phyloP scores from a whole-genome alignment of 2,888 invertebrate species.

The Coremacera marginata region DNA sequence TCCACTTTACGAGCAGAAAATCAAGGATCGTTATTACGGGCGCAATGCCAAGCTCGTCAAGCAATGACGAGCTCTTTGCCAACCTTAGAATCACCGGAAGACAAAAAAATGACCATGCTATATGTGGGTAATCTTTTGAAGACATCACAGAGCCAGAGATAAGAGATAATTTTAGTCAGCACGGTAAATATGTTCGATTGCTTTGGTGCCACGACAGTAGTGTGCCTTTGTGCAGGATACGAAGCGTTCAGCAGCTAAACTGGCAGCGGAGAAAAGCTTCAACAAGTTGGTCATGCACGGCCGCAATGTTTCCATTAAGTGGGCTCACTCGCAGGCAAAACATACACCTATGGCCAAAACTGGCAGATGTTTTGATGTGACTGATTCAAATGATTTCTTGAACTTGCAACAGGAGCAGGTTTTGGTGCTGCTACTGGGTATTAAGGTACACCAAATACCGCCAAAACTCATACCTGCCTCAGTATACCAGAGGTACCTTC shows the following conservation, averaged over 20 bases:
- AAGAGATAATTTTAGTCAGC: conserved; percentile 97
- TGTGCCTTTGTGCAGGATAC: no score
- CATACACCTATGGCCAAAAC: conserved; percentile 72
- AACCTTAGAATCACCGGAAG: no score
- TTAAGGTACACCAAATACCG: conserved; percentile 69
- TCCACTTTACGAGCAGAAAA: conserved; percentile 86
- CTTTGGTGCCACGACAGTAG: no score
- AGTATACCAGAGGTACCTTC: conserved; percentile 65
- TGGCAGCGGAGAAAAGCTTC: no score
- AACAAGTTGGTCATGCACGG: no score
- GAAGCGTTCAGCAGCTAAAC: no score
- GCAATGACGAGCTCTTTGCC: conserved; percentile 92
- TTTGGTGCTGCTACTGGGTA: conserved; percentile 67
- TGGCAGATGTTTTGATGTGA: conserved; percentile 76
- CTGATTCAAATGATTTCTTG: conserved; percentile 77
- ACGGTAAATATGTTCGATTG: conserved; percentile 95
- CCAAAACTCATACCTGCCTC: conserved; percentile 66
- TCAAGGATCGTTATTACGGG: conserved; percentile 90
- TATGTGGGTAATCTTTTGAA: conserved; percentile 96
- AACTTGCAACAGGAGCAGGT: conserved; percentile 71
- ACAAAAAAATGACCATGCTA: conserved; percentile 94
- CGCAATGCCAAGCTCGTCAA: conserved; percentile 94
- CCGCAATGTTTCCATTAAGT: conserved; percentile 94
- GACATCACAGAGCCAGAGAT: conserved; percentile 90
- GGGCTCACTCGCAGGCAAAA: conserved; percentile 95